Conservation (phyloP, 2,113 vertebrate genomes). For the Hippocampus mohnikei region DNA sequence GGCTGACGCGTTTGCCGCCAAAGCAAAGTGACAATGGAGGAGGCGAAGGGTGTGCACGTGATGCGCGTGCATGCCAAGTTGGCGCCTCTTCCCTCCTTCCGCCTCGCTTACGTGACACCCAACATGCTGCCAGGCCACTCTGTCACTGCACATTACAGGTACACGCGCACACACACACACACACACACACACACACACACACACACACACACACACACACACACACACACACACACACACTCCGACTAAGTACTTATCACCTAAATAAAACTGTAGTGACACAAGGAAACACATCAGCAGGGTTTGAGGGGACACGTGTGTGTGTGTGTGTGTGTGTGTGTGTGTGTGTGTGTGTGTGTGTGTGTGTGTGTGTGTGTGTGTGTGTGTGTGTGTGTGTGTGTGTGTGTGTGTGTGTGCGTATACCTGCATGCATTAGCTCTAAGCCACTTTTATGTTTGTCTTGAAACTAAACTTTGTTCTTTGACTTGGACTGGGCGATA, state of each 20-base stretch:
- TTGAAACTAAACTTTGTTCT: neutral
- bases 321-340: neutral
- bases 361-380: neutral
- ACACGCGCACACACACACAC: neutral
- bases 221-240: neutral
- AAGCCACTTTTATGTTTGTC: neutral
- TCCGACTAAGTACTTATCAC: conserved; percentile 3
- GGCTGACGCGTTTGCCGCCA: neutral
- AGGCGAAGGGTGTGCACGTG: neutral
- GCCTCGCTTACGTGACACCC: neutral
- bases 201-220: neutral
- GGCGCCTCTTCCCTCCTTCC: conserved; percentile 2
- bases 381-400: neutral
- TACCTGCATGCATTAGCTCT: neutral
- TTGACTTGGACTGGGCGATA: neutral
- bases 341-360: neutral
- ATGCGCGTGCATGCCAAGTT: neutral
- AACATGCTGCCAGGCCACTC: conserved; percentile 1
- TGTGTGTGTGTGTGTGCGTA: neutral
- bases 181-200: neutral
- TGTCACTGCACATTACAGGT: conserved; percentile 7
- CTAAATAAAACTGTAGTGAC: conserved; percentile 6
- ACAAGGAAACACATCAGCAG: conserved; percentile 4
- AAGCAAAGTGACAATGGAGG: conserved; percentile 1
- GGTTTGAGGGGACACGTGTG: neutral